Conservation (phyloP, 2,113 vertebrate species). For the Dryoscopus gambensis region DNA sequence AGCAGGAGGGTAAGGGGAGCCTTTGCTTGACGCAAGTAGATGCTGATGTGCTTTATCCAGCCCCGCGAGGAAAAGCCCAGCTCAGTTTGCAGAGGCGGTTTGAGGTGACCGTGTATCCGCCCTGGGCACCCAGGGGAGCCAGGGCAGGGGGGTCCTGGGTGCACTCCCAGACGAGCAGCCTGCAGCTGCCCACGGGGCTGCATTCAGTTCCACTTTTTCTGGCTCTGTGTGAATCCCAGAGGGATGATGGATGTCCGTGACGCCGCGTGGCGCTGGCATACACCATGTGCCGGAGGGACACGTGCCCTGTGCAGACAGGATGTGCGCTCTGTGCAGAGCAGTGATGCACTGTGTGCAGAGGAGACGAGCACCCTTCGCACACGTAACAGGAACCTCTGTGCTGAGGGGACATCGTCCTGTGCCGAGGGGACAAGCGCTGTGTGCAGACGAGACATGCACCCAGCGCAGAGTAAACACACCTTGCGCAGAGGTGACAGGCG, state of each 20-base stretch:
- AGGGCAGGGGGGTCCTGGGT: not conserved
- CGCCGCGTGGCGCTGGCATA: accelerated
- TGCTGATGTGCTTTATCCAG: not conserved
- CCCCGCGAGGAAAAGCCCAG: not conserved
- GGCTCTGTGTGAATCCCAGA: not conserved
- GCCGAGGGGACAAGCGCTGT: not conserved
- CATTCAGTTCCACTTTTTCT: not conserved
- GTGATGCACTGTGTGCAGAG: not conserved
- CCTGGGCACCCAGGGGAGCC: not conserved
- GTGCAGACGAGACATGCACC: not conserved
- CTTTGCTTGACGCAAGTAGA: not conserved
- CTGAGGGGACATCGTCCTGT: not conserved
- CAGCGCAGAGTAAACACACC: not conserved
- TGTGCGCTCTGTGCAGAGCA: not conserved
- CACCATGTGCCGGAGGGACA: not conserved
- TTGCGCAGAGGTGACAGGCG: not conserved
- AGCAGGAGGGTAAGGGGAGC: accelerated
- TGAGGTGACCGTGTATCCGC: accelerated
- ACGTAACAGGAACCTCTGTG: not conserved
- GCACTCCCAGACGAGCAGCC: accelerated
- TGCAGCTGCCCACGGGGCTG: not conserved
- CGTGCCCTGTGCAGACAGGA: not conserved
- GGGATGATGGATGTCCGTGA: accelerated
- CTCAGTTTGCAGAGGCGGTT: not conserved
- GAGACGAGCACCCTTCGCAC: not conserved